Evolutionary conservation across 2,888 invertebrate species (phyloP).

Genomic region (Ceriagrion tenellum): DNA sequence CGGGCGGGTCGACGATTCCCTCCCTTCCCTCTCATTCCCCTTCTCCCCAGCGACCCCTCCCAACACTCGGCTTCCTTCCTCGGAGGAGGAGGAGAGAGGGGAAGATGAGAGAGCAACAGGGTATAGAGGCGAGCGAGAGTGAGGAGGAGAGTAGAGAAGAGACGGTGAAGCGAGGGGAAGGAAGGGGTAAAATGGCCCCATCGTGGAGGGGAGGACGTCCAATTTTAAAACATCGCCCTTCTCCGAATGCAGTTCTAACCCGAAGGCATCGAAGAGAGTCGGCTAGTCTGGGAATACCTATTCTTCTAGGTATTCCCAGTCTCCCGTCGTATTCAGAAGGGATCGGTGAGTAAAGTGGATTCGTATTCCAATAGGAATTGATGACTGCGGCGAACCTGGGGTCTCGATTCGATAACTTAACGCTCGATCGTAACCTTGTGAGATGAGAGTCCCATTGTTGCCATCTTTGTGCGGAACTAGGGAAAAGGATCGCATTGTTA

Average conservation of each 20-base stretch:
- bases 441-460: too few species aligned
- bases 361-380: too few species aligned
- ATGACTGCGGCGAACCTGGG: too few species aligned
- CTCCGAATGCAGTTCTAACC: background rate
- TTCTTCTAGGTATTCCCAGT: background rate
- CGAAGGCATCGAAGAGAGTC: background rate
- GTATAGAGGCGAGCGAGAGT: background rate
- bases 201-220: background rate
- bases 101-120: background rate
- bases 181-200: background rate
- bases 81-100: background rate
- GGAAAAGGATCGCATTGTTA: too few species aligned
- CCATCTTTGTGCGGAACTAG: too few species aligned
- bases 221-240: slow-evolving; percentile 20
- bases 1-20: background rate
- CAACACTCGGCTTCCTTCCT: background rate
- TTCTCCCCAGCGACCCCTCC: background rate
- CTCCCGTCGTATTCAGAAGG: too few species aligned
- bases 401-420: too few species aligned
- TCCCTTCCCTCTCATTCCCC: background rate
- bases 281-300: too few species aligned
- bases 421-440: too few species aligned
- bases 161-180: background rate
- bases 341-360: too few species aligned
- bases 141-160: background rate